These are phyloP conservation scores for Drosophila pallidifrons DNA, from an alignment of 1,140 invertebrate species.

Conservation along the genomic window DNA sequence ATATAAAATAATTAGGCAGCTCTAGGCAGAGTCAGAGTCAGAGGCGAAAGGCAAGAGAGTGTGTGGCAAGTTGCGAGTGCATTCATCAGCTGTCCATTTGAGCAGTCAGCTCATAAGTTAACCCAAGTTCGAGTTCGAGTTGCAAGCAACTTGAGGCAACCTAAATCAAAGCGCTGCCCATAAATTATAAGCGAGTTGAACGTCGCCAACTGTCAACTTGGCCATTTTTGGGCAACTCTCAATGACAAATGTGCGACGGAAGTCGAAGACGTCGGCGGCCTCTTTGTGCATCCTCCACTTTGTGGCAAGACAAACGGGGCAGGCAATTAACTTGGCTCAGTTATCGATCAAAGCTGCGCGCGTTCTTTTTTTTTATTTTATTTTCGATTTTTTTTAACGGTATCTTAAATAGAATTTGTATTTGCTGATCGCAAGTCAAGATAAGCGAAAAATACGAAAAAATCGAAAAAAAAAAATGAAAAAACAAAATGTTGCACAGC, in stretches of 20 bases:
- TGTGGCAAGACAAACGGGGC: neutral
- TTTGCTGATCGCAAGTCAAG: constrained; percentile 68
- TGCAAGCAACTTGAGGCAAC: constrained; percentile 54
- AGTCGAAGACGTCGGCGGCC: constrained; percentile 49
- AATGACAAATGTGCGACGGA: constrained; percentile 79
- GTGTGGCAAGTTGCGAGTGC: constrained; percentile 57
- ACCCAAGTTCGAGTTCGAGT: constrained; percentile 16
- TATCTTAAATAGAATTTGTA: constrained; percentile 83
- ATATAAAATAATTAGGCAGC: constrained; percentile 78
- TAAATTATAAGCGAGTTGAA: constrained; percentile 73
- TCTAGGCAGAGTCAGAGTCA: constrained; percentile 35
- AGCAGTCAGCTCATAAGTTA: constrained; percentile 55
- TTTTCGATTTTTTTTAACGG: constrained; percentile 14
- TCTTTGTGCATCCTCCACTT: constrained; percentile 34
- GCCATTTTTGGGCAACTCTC: constrained; percentile 38
- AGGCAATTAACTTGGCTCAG: constrained; percentile 36
- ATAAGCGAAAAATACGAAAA: constrained; percentile 26
- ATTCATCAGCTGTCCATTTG: constrained; percentile 55
- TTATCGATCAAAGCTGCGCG: constrained; percentile 19
- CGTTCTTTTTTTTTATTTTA: no score
- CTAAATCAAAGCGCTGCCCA: constrained; percentile 72
- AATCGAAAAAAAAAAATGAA: constrained; percentile 4
- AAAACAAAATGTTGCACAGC: neutral
- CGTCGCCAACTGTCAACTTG: constrained; percentile 42
- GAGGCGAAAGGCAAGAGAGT: constrained; percentile 40